phyloP scores from a whole-genome alignment of 2,113 vertebrate genomes.

The Hypanus sabinus region DNA sequence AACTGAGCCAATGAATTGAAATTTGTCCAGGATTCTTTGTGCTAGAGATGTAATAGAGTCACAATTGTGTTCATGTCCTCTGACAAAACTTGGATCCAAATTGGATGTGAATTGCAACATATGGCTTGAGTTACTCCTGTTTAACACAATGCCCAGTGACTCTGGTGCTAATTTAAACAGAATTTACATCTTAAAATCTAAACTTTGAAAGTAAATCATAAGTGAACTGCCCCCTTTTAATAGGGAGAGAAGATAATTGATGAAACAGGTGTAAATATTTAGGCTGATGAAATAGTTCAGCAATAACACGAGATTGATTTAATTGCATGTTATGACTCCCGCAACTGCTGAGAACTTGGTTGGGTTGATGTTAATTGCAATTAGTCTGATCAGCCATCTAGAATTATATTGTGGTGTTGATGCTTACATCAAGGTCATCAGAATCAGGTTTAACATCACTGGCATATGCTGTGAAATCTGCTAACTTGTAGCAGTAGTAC shows the following conservation, averaged over 20 bases:
- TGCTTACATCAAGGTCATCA: neutral
- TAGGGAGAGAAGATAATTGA: neutral
- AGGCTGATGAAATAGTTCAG: neutral
- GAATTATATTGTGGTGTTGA: neutral
- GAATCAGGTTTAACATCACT: no score
- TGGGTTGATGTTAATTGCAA: neutral
- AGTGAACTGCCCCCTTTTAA: neutral
- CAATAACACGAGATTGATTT: neutral
- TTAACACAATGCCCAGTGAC: no score
- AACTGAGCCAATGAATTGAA: neutral
- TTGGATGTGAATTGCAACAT: no score
- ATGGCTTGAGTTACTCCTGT: no score
- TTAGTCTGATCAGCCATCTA: neutral
- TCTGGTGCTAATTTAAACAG: no score
- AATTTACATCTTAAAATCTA: no score
- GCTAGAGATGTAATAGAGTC: no score
- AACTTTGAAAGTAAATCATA: neutral
- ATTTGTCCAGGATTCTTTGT: no score
- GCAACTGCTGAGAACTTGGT: neutral
- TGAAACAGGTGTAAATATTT: neutral
- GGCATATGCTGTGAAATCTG: no score
- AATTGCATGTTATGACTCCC: neutral
- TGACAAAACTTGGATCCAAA: no score
- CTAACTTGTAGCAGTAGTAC: no score
- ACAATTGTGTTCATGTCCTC: no score